phyloP scores from a whole-genome alignment of 2,113 vertebrate genomes.

The Brienomyrus brachyistius region DNA sequence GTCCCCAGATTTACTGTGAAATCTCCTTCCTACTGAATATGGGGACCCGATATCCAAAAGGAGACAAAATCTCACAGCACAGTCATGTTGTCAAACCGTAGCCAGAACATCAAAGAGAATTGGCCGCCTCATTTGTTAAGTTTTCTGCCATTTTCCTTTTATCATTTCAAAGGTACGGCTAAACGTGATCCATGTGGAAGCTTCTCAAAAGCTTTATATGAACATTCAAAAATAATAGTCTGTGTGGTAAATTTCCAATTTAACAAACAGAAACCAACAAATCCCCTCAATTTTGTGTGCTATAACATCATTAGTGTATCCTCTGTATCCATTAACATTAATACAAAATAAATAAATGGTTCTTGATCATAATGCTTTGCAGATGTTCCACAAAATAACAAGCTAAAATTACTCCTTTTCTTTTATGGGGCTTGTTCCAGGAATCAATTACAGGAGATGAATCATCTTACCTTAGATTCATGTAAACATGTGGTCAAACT shows the following conservation, averaged over 20 bases:
- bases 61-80: conserved; percentile 1
- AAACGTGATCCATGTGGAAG: conserved; percentile 29
- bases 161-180: conserved; percentile 41
- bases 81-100: neutral
- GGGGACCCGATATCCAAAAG: neutral
- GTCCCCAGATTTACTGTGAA: neutral
- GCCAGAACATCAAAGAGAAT: conserved; percentile 43
- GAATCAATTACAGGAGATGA: neutral
- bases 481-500: neutral
- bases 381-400: neutral
- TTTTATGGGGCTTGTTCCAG: neutral
- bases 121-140: conserved; percentile 33
- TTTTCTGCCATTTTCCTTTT: conserved; percentile 36
- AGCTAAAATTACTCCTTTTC: neutral
- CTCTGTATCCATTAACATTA: neutral
- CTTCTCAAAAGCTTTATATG: conserved; percentile 27
- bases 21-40: neutral
- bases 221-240: conserved; percentile 16
- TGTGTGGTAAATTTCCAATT: neutral
- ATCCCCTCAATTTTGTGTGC: neutral
- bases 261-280: neutral
- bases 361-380: neutral
- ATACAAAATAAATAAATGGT: neutral
- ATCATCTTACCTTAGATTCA: neutral
- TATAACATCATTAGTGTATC: neutral